Conservation (phyloP, 2,797 vertebrate species). For the Pangasius mekongensis region DNA sequence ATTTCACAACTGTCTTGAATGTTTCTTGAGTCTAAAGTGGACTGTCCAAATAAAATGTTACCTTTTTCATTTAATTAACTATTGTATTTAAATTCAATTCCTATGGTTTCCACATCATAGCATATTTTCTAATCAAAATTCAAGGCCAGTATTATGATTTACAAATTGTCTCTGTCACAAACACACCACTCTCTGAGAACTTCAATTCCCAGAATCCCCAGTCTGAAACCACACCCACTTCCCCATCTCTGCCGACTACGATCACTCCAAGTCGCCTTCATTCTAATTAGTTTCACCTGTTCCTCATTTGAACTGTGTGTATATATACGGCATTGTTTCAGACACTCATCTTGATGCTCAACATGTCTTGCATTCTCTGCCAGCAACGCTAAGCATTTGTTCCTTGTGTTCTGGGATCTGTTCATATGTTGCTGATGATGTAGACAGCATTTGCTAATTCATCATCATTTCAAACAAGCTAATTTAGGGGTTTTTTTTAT, state of each 20-base stretch:
- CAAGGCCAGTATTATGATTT: not conserved
- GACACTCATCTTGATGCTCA: not conserved
- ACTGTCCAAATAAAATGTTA: not conserved
- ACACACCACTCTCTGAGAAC: not conserved
- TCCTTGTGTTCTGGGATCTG: not conserved
- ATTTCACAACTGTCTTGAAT: not conserved
- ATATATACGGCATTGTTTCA: not conserved
- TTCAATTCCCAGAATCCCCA: not conserved
- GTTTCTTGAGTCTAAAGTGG: not conserved
- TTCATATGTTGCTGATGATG: not conserved
- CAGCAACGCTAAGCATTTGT: too few species aligned
- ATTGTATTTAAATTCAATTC: not conserved
- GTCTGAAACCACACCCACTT: conserved; percentile 6
- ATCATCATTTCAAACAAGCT: not conserved
- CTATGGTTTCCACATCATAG: not conserved
- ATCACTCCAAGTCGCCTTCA: not conserved
- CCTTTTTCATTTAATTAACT: not conserved
- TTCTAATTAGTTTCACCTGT: not conserved
- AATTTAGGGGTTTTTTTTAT: not conserved
- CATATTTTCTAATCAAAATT: not conserved
- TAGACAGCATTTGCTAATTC: not conserved
- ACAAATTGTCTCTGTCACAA: not conserved
- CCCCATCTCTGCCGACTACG: not conserved
- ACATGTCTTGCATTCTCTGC: not conserved
- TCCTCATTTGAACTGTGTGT: not conserved